Evolutionary conservation across 1,140 invertebrate species (phyloP).

Genomic region (Drosophila nannoptera): DNA sequence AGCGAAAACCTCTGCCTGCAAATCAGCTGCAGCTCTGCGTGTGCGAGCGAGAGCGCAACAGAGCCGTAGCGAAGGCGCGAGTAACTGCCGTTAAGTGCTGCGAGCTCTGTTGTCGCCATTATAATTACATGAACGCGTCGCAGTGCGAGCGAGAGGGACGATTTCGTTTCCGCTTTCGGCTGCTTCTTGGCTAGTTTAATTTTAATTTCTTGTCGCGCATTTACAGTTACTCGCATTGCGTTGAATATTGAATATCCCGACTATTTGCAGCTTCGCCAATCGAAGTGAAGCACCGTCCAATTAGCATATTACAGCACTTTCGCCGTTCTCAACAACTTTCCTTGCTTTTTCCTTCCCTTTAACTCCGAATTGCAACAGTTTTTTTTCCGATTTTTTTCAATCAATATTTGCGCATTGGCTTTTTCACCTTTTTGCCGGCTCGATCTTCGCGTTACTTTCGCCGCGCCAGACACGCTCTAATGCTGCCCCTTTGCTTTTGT

Average conservation of each 20-base stretch:
- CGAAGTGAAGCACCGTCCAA: background rate
- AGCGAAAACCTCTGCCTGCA: conserved; percentile 6
- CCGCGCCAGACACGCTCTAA: conserved; percentile 16
- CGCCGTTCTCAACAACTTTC: background rate
- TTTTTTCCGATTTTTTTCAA: background rate
- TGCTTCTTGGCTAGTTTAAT: conserved; percentile 10
- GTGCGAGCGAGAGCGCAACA: background rate
- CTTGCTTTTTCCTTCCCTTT: no score
- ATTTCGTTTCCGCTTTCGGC: conserved; percentile 12
- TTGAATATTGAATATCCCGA: conserved; percentile 23
- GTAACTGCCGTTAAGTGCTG: background rate
- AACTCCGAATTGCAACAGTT: no score
- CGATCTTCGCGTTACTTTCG: conserved; percentile 19
- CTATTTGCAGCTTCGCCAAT: conserved; percentile 29
- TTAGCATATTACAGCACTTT: conserved; percentile 24
- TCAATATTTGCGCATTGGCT: conserved; percentile 18
- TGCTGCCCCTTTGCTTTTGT: background rate
- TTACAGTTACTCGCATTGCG: conserved; percentile 46
- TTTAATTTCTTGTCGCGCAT: conserved; percentile 59
- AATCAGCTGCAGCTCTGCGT: background rate
- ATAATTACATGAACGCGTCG: conserved; percentile 50
- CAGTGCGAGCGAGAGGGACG: background rate
- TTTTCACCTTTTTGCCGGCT: no score
- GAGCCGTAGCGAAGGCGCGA: background rate
- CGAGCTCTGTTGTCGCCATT: conserved; percentile 24